Conservation (phyloP, 1,140 invertebrate genomes). For the Diplogasteroides magnus region DNA sequence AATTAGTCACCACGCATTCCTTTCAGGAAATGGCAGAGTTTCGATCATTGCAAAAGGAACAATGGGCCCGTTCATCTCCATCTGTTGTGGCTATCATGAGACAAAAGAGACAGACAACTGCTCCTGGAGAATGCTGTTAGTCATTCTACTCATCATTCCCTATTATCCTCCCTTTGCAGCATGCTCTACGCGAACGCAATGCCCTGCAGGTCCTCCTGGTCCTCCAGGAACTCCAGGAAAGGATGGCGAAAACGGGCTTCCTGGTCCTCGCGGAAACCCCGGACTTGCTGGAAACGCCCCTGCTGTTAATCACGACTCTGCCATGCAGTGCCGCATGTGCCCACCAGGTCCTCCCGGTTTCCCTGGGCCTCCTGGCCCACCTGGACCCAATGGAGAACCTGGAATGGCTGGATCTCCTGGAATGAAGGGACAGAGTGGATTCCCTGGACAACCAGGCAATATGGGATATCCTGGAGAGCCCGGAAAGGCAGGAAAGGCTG, state of each 20-base stretch:
- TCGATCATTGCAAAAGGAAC: not conserved
- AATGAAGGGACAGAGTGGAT: constrained; percentile 15
- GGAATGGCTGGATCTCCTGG: constrained; percentile 24
- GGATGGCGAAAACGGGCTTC: constrained; percentile 25
- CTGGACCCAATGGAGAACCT: constrained; percentile 30
- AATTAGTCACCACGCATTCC: not conserved
- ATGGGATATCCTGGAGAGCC: constrained; percentile 16
- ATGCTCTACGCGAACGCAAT: constrained; percentile 25
- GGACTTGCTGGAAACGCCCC: constrained; percentile 37
- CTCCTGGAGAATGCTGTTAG: constrained; percentile 29
- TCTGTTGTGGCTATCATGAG: constrained; percentile 35
- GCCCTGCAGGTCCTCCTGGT: constrained; percentile 31
- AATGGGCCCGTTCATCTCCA: constrained; percentile 23
- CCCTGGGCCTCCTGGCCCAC: constrained; percentile 28
- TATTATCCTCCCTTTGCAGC: constrained; percentile 27
- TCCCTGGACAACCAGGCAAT: constrained; percentile 9
- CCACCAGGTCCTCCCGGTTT: constrained; percentile 30
- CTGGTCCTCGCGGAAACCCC: constrained; percentile 29
- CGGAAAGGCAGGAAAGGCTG: constrained; percentile 22
- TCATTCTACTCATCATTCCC: constrained; percentile 24
- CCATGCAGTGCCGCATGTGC: constrained; percentile 31
- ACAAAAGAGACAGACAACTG: constrained; percentile 29
- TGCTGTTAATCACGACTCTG: constrained; percentile 22
- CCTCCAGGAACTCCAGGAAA: constrained; percentile 31
- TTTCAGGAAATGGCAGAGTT: not conserved